Evolutionary conservation across 1,140 invertebrate species (phyloP).

Genomic region (Mamestra configurata): DNA sequence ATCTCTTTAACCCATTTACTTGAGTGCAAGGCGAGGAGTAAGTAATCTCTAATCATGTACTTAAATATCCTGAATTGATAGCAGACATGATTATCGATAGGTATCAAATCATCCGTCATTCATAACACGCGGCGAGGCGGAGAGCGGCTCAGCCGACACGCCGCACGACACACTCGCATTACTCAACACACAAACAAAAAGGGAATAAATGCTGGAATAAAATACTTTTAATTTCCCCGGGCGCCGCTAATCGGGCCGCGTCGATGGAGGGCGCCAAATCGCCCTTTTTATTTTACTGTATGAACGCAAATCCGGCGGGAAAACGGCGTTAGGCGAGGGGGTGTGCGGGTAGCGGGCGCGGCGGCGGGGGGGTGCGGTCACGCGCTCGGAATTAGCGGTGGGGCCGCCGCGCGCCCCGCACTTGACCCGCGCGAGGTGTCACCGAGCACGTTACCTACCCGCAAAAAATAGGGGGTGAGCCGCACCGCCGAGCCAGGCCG

Average conservation of each 20-base stretch:
- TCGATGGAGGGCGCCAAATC: slow-evolving; percentile 84
- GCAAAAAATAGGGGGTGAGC: slow-evolving; percentile 76
- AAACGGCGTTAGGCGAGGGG: slow-evolving; percentile 66
- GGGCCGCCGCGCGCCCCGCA: slow-evolving; percentile 66
- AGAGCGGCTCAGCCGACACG: slow-evolving; percentile 44
- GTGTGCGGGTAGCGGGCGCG: slow-evolving; percentile 45
- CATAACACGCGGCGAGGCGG: slow-evolving; percentile 48
- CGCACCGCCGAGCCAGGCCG: slow-evolving; percentile 49
- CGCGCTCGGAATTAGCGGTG: slow-evolving; percentile 80
- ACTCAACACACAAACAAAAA: slow-evolving; percentile 84
- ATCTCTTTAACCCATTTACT: slow-evolving; percentile 4
- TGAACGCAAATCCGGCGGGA: slow-evolving; percentile 86
- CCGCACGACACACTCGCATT: slow-evolving; percentile 68
- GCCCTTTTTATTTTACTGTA: slow-evolving; percentile 87
- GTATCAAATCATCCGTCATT: slow-evolving; percentile 53
- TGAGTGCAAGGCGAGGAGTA: neutral
- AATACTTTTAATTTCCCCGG: slow-evolving; percentile 88
- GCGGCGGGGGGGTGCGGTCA: slow-evolving; percentile 70
- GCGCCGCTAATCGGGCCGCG: slow-evolving; percentile 85
- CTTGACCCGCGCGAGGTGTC: slow-evolving; percentile 84
- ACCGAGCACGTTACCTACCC: slow-evolving; percentile 80
- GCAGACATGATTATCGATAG: slow-evolving; percentile 68
- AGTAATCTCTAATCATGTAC: neutral
- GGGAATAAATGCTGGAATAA: slow-evolving; percentile 86
- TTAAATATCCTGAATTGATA: slow-evolving; percentile 50